Percentiles rank a stretch among this genome's conserved stretches.
Evolutionary conservation across 2,888 invertebrate species (phyloP).

Genomic region (Mythimna albipuncta): DNA sequence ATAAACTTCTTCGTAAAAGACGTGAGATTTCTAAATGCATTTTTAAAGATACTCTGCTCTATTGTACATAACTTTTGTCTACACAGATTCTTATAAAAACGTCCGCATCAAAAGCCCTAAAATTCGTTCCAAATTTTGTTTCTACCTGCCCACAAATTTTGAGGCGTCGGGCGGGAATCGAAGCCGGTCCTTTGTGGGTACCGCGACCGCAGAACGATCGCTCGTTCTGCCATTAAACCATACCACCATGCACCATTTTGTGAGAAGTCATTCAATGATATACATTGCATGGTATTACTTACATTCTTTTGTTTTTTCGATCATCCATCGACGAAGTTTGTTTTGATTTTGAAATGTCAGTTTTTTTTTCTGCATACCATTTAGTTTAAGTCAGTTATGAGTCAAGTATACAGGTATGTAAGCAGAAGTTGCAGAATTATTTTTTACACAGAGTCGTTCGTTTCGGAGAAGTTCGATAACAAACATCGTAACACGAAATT

Average conservation of each 20-base stretch:
- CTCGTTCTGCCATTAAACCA: slow-evolving; percentile 51
- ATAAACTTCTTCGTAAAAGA: background rate
- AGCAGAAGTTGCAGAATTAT: no score
- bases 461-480: no score
- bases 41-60: slow-evolving; percentile 3
- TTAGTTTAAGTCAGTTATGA: background rate
- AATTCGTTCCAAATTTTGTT: slow-evolving; percentile 59
- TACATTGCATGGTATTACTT: slow-evolving; percentile 36
- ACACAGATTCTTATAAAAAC: slow-evolving; percentile 30
- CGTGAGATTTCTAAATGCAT: background rate
- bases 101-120: slow-evolving; percentile 35
- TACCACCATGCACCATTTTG: slow-evolving; percentile 12
- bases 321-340: slow-evolving; percentile 31
- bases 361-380: background rate
- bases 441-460: no score
- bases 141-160: slow-evolving; percentile 49
- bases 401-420: no score
- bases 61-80: slow-evolving; percentile 33
- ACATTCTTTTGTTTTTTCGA: slow-evolving; percentile 22
- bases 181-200: slow-evolving; percentile 62
- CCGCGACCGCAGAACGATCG: slow-evolving; percentile 58
- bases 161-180: slow-evolving; percentile 57
- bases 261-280: slow-evolving; percentile 42
- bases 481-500: no score
- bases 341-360: slow-evolving; percentile 32